phyloP scores from a whole-genome alignment of 2,113 vertebrate species.

The Cynocephalus volans region DNA sequence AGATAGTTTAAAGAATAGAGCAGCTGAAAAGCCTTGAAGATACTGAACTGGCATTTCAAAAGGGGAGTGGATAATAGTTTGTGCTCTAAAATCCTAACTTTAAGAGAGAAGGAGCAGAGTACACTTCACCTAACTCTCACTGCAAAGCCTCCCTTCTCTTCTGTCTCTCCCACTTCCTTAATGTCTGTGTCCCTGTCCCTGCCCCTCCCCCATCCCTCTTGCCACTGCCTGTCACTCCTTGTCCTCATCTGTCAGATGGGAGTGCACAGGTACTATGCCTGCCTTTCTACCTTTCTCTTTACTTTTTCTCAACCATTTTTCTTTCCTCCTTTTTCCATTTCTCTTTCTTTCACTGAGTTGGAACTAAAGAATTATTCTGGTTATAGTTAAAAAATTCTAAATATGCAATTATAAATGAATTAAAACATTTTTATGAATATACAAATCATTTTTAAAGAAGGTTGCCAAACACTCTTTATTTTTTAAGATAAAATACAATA shows the following conservation, averaged over 20 bases:
- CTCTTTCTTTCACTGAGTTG: not conserved
- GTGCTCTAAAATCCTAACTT: not conserved
- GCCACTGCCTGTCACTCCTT: not conserved
- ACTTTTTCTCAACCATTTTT: not conserved
- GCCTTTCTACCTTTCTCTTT: not conserved
- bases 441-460: not conserved
- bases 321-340: not conserved
- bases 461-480: not conserved
- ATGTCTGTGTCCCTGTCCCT: rapidly evolving
- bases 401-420: not conserved
- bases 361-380: not conserved
- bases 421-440: not conserved
- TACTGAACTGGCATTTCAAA: not conserved
- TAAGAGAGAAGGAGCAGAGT: not conserved
- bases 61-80: not conserved
- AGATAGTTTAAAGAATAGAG: not conserved
- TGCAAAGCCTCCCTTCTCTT: not conserved
- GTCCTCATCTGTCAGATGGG: not conserved
- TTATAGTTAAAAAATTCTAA: not conserved
- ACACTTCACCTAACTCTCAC: no score
- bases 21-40: not conserved
- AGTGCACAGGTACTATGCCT: not conserved
- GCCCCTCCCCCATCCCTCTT: rapidly evolving
- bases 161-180: rapidly evolving
- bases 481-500: not conserved